Base-by-base conservation (phyloP, 1,140 invertebrate species). In the Drosophila trapezifrons region DNA sequence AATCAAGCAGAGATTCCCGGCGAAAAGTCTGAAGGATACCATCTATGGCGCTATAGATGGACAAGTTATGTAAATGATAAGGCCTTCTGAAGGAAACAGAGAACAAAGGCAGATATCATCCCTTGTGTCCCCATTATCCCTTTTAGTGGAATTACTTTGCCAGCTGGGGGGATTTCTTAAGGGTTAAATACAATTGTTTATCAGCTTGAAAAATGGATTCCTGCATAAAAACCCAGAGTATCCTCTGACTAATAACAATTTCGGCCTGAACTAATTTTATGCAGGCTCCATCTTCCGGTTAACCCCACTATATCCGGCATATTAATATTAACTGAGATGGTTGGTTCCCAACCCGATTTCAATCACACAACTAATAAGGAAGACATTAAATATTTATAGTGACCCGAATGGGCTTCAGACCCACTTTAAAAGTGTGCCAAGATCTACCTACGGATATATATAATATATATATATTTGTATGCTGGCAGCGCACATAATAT, bases 321-420 rank as follows among this genome's bases (percentile, higher is more conserved):
- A 7, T 49, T 47, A 49, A 17, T 60, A 63, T 42, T 56, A 43
- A 64, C 18, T 22, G 18, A 32, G 15, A 9, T 1, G 15, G n/a
- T n/a, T 18, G 29, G 17, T 17, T 20, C 29, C 29, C 7, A 12
- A 25, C 27, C 20, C 9, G n/a, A 57, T 45, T 58, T 42, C 38
- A 45, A 65, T 59, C 40, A 18, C 62, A 25, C 27, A 58, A 37
- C 62, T 65, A 58, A 65, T 58, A 45, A 45, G 54, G 62, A 59
- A 65, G 40, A 12, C 62, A 43, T 65, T 58, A 65, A 65, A 65
- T 65, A 64, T 59, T 45, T 45, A 58, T 32, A 62, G 32, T 22
- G 35, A 13, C 45, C 7, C 17, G 18, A 38, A 29, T 20, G 15
- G 42, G 12, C 10, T 7, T 10, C 0, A n/a, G 54, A 22, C 2